These are phyloP conservation scores for Eremophila alpestris DNA, from an alignment of 2,797 vertebrate species.

Conservation along the genomic window DNA sequence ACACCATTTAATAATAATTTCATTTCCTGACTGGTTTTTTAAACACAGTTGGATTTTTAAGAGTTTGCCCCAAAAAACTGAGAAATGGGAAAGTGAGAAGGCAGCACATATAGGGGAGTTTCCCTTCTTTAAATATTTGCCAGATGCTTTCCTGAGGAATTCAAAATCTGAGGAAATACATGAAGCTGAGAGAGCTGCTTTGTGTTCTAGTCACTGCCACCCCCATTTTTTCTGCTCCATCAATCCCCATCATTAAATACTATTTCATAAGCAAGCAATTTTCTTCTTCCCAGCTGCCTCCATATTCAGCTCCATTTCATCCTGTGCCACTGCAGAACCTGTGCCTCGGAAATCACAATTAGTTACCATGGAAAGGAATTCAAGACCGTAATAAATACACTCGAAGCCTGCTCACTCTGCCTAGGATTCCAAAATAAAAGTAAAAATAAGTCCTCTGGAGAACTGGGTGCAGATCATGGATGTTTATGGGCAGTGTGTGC, in stretches of 20 bases:
- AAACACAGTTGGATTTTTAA: not conserved
- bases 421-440: not conserved
- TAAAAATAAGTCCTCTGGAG: not conserved
- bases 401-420: not conserved
- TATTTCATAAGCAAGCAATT: slow-evolving; percentile 44
- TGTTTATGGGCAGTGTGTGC: not conserved
- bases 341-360: slow-evolving; percentile 42
- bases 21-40: not conserved
- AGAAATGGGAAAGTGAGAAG: not conserved
- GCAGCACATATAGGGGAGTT: not conserved
- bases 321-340: not conserved
- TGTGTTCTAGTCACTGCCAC: not conserved
- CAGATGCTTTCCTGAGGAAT: not conserved
- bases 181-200: not conserved
- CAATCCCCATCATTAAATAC: slow-evolving; percentile 9
- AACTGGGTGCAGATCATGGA: not conserved
- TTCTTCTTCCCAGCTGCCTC: slow-evolving; percentile 46
- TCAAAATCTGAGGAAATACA: not conserved
- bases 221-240: not conserved
- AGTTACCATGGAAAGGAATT: slow-evolving; percentile 62
- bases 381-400: not conserved
- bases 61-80: not conserved
- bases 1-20: not conserved
- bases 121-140: not conserved
- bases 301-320: slow-evolving; percentile 35